These are phyloP conservation scores for Myiotriccus ornatus DNA, from an alignment of 2,797 vertebrate species.

Conservation along the genomic window DNA sequence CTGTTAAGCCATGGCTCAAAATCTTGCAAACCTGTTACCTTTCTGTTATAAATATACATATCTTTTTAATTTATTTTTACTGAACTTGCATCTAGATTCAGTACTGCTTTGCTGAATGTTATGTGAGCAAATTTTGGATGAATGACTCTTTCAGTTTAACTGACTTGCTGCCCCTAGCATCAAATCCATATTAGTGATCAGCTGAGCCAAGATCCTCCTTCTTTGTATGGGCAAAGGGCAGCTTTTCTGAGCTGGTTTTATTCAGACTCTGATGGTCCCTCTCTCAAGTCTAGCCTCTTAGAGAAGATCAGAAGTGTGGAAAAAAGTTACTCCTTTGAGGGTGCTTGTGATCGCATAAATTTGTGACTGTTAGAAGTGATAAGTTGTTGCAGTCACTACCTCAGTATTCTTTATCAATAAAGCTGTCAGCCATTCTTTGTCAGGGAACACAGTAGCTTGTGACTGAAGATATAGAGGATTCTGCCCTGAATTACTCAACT, in stretches of 20 bases:
- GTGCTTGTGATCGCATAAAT: not conserved
- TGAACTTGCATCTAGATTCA: not conserved
- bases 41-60: not conserved
- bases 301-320: not conserved
- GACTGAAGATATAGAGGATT: not conserved
- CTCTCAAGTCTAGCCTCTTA: not conserved
- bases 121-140: not conserved
- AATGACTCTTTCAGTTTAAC: not conserved
- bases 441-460: rapidly evolving
- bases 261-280: not conserved
- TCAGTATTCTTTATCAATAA: not conserved
- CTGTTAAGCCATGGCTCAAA: constrained; percentile 18
- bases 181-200: not conserved
- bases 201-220: not conserved
- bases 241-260: not conserved
- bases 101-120: not conserved
- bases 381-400: not conserved
- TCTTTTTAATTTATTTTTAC: not conserved
- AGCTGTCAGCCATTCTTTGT: not conserved
- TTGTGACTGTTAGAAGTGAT: not conserved
- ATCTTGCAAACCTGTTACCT: constrained; percentile 23
- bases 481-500: not conserved
- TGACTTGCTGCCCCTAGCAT: not conserved
- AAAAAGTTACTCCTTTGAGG: not conserved
- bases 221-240: not conserved